Conservation (phyloP, 2,888 invertebrate species). For the Lysandra bellargus region DNA sequence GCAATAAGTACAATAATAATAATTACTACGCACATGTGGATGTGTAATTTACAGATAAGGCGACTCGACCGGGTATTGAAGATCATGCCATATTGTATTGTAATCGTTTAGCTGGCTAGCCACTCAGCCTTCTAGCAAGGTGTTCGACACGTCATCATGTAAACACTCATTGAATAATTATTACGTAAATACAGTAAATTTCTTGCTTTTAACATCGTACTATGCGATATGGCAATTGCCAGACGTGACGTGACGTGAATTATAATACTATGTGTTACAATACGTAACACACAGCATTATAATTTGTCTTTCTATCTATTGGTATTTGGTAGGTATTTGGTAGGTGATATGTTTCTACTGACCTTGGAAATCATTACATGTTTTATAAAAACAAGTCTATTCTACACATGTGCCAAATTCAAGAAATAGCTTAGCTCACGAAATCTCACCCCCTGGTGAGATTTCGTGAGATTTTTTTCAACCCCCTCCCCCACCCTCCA, state of each 20-base stretch:
- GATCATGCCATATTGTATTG: slow-evolving; percentile 45
- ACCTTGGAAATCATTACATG: too few species aligned
- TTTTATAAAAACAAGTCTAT: not conserved
- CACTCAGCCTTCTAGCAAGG: slow-evolving; percentile 23
- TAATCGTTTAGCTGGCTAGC: slow-evolving; percentile 34
- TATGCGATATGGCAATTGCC: not conserved
- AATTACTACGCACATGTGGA: slow-evolving; percentile 9
- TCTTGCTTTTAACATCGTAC: not conserved
- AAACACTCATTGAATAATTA: not conserved
- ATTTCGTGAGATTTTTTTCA: too few species aligned
- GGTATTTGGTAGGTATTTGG: too few species aligned
- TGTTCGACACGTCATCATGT: slow-evolving; percentile 1
- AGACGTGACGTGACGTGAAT: not conserved
- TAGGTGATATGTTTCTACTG: not conserved
- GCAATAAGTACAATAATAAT: not conserved
- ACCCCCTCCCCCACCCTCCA: too few species aligned
- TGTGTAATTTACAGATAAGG: slow-evolving; percentile 37
- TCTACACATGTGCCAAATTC: too few species aligned
- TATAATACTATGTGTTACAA: too few species aligned
- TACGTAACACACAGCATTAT: not conserved
- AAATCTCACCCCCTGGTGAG: too few species aligned
- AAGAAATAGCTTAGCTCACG: too few species aligned
- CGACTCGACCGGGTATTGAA: slow-evolving; percentile 39
- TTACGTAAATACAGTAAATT: not conserved
- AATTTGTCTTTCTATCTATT: too few species aligned